Percentiles rank a stretch among this genome's conserved stretches.
Evolutionary conservation across 2,113 vertebrate genomes (phyloP).

Genomic region (Cardinalis cardinalis): DNA sequence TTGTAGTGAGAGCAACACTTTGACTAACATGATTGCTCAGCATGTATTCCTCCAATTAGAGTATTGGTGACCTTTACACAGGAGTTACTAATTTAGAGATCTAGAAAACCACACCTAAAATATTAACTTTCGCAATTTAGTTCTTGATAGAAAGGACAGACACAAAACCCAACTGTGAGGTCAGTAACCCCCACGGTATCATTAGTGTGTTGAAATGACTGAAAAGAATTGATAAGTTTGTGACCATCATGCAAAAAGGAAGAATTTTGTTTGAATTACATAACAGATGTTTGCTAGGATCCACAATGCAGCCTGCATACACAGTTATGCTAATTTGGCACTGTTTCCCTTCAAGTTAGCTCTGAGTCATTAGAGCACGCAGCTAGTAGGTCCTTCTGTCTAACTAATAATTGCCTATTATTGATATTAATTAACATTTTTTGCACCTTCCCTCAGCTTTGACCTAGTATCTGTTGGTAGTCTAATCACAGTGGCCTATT

Average conservation of each 20-base stretch:
- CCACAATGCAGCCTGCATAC: conserved; percentile 87
- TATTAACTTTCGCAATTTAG: conserved; percentile 58
- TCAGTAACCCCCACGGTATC: conserved; percentile 83
- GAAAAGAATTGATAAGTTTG: conserved; percentile 94
- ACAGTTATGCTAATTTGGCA: conserved; percentile 98
- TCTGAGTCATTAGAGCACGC: conserved; percentile 95
- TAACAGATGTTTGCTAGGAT: conserved; percentile 99
- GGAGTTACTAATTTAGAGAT: conserved; percentile 7
- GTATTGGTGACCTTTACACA: neutral
- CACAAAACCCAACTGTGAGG: conserved; percentile 81
- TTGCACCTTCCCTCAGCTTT: conserved; percentile 91
- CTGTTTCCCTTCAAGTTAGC: conserved; percentile 92
- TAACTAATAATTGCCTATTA: conserved; percentile 99
- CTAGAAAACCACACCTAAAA: conserved; percentile 25
- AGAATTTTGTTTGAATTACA: conserved; percentile 97
- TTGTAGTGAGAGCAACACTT: neutral
- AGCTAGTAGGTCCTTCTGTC: conserved; percentile 98
- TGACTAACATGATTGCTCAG: neutral
- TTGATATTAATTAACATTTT: conserved; percentile 99
- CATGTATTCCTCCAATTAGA: neutral
- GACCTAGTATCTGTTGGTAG: conserved; percentile 98
- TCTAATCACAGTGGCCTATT: conserved; percentile 96
- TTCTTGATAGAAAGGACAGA: conserved; percentile 41
- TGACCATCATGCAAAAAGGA: conserved; percentile 88
- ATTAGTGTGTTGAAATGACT: conserved; percentile 88